Evolutionary conservation across 2,113 vertebrate species (phyloP), one percentile per base, ranked within the genome.

Genomic region (Willisornis vidua): DNA sequence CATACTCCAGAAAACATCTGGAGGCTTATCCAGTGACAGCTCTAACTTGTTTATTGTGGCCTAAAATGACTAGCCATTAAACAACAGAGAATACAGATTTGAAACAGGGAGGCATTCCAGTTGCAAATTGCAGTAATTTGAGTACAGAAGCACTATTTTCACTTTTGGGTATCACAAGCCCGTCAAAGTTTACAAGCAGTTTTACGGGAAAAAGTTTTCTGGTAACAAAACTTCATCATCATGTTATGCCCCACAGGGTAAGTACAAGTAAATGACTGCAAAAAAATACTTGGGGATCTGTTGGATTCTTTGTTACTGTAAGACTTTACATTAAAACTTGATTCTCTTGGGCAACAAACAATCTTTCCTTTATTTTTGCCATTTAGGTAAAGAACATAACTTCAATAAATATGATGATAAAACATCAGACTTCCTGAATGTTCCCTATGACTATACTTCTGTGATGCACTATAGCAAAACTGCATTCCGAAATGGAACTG

Each of bases 381-480:
- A 14, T 82, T 92, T 87, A 99, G 99, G 98, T 74, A 98, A n/a
- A 96, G 97, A 98, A 12, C 84, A 98, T 92, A 99, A 99, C 96
- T 99, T 99, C 77, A 96, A 97, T 19, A 98, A 63, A 70, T 97
- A 98, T 0, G 28, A 98, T 39, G 99, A 99, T 59, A 84, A 75
- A 10, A 75, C 8, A 45, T 98, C 98, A 58, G 98, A 98, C 19
- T 89, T 93, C 22, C 94, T 99, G 59, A 99, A 98, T 12, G 97
- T 99, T 25, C 98, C 99, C 23, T 99, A 99, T 31, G 99, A 99
- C 95, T 99, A 99, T 23, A 97, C 88, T 20, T 99, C 99, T 4
- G 98, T 99, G 52, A 99, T 99, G 99, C 99, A 99, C 97, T 99
- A 99, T 33, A 98, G 98, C 66, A 98, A 99, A 97, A 98, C 68